Percentiles rank a stretch among this genome's conserved stretches.
These are phyloP conservation scores for Columba guinea DNA, from an alignment of 2,797 vertebrate genomes.

Conservation along the genomic window DNA sequence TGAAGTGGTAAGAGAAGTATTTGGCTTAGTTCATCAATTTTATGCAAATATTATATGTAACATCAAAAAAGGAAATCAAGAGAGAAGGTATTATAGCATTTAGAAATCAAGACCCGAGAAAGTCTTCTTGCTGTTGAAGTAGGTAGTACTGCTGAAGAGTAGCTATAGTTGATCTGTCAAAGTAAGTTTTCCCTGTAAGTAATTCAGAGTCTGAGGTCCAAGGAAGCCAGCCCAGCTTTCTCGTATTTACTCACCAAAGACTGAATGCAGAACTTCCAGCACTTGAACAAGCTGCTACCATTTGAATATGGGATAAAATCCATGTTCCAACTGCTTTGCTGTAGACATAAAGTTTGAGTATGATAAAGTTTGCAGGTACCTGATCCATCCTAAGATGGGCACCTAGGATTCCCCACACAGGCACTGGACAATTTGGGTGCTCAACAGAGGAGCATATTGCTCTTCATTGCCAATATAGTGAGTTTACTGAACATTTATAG, in stretches of 20 bases:
- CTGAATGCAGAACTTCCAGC: neutral
- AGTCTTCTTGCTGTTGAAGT: neutral
- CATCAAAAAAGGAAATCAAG: constrained; percentile 55
- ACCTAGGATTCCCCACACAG: neutral
- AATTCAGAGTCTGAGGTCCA: neutral
- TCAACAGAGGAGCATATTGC: neutral
- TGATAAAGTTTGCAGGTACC: neutral
- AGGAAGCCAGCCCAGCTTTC: neutral
- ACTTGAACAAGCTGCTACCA: neutral
- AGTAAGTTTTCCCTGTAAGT: neutral
- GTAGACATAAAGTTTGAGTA: neutral
- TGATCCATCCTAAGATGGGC: neutral
- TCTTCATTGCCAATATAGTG: neutral
- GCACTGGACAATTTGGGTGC: neutral
- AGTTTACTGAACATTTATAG: neutral
- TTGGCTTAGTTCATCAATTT: constrained; percentile 43
- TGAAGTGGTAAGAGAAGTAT: constrained; percentile 45
- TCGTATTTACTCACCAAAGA: neutral
- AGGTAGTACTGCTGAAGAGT: neutral
- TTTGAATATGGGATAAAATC: neutral
- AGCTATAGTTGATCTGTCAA: neutral
- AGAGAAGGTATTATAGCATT: constrained; percentile 7
- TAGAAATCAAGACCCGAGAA: constrained; percentile 12
- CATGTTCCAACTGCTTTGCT: neutral
- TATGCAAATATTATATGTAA: constrained; percentile 49